phyloP scores from a whole-genome alignment of 2,888 invertebrate genomes.

The Amiota communis region DNA sequence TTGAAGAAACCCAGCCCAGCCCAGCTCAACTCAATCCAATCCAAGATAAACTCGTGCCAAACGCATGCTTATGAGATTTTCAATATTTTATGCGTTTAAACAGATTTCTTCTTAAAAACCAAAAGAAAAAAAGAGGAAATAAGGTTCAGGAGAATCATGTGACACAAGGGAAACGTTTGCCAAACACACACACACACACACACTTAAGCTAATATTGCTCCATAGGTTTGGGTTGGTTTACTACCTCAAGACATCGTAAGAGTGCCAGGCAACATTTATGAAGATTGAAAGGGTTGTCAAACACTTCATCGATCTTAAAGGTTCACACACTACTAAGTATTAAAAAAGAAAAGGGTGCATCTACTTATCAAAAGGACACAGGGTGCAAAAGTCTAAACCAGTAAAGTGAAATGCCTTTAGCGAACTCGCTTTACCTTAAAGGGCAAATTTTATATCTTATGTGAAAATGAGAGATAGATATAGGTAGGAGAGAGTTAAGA shows the following conservation, averaged over 20 bases:
- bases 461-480: too few species aligned
- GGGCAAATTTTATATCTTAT: too few species aligned
- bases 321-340: slow-evolving; percentile 34
- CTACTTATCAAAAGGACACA: background rate
- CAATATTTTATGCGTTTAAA: slow-evolving; percentile 69
- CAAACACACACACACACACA: background rate
- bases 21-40: background rate
- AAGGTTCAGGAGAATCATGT: slow-evolving; percentile 56
- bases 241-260: background rate
- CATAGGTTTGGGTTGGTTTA: too few species aligned
- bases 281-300: slow-evolving; percentile 72
- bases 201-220: slow-evolving; percentile 55
- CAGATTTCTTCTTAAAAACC: slow-evolving; percentile 58
- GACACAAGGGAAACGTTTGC: slow-evolving; percentile 55
- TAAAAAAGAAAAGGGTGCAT: slow-evolving; percentile 9
- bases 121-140: slow-evolving; percentile 49
- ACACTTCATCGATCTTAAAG: slow-evolving; percentile 67
- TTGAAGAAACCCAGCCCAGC: background rate
- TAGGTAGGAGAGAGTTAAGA: background rate
- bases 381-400: slow-evolving; percentile 26
- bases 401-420: too few species aligned
- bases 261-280: slow-evolving; percentile 65
- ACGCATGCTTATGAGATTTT: slow-evolving; percentile 69
- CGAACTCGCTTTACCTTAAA: too few species aligned
- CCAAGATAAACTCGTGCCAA: slow-evolving; percentile 52